phyloP scores from a whole-genome alignment of 2,113 vertebrate species.

The Centropristis striata region DNA sequence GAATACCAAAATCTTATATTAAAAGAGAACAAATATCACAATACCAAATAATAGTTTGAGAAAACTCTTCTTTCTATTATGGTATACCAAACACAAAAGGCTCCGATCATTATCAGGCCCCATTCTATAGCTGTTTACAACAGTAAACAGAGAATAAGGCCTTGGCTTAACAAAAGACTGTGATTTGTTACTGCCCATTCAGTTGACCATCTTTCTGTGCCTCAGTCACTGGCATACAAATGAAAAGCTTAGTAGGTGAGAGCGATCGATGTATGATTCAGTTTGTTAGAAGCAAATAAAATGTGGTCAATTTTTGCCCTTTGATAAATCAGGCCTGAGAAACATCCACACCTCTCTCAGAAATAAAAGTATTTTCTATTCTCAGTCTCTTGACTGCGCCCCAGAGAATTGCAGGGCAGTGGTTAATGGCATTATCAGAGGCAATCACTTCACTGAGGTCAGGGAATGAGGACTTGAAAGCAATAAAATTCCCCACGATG shows the following conservation, averaged over 20 bases:
- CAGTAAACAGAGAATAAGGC: background rate
- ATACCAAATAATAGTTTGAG: background rate
- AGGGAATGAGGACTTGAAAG: constrained; percentile 65
- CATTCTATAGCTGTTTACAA: constrained; percentile 5
- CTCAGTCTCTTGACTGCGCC: constrained; percentile 57
- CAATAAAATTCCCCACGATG: constrained; percentile 57
- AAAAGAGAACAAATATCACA: background rate
- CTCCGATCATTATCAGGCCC: constrained; percentile 2
- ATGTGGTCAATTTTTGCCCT: constrained; percentile 48
- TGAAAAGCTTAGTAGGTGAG: constrained; percentile 44
- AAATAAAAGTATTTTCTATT: constrained; percentile 67
- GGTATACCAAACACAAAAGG: background rate
- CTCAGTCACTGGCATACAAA: constrained; percentile 43
- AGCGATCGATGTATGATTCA: constrained; percentile 53
- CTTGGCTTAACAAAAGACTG: background rate
- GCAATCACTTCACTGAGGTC: constrained; percentile 72
- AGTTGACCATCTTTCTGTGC: constrained; percentile 29
- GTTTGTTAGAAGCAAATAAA: constrained; percentile 63
- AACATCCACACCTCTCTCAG: constrained; percentile 48
- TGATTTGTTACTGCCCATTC: constrained; percentile 30
- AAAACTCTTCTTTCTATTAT: background rate
- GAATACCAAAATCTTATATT: background rate
- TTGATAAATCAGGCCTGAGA: constrained; percentile 55
- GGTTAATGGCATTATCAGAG: constrained; percentile 75
- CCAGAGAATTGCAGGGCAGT: constrained; percentile 62